These are phyloP conservation scores for Poeciliopsis prolifica DNA, from an alignment of 2,113 vertebrate species.

Conservation along the genomic window DNA sequence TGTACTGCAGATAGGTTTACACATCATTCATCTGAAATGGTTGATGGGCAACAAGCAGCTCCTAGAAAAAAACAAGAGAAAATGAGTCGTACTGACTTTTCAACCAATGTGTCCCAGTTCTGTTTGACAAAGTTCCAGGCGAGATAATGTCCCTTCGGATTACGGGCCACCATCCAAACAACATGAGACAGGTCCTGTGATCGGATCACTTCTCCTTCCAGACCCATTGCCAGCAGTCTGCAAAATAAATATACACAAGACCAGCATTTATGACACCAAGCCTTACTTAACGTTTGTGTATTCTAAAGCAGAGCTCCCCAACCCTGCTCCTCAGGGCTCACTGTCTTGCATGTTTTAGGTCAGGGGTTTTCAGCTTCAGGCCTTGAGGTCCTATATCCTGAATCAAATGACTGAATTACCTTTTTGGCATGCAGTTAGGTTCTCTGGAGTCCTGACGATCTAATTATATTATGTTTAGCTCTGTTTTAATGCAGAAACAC, in stretches of 20 bases:
- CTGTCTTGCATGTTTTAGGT: too few relatives aligned
- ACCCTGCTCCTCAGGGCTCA: too few relatives aligned
- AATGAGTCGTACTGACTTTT: conserved; percentile 70
- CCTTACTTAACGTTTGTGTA: neutral
- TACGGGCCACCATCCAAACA: conserved; percentile 74
- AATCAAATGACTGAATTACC: too few relatives aligned
- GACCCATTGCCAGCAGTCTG: conserved; percentile 77
- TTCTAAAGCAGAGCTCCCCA: too few relatives aligned
- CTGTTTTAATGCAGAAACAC: too few relatives aligned
- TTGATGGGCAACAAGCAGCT: too few relatives aligned
- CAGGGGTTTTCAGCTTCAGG: too few relatives aligned
- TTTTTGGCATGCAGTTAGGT: too few relatives aligned
- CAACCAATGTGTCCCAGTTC: conserved; percentile 78
- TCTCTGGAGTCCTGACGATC: too few relatives aligned
- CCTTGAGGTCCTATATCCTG: too few relatives aligned
- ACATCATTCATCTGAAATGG: neutral
- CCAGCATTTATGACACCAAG: neutral
- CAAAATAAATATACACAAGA: conserved; percentile 25
- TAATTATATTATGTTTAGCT: too few relatives aligned
- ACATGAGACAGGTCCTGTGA: conserved; percentile 74
- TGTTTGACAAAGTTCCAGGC: conserved; percentile 82
- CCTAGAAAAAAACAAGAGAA: neutral
- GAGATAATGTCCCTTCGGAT: conserved; percentile 73
- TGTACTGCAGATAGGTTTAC: neutral
- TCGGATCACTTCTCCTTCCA: conserved; percentile 78